Evolutionary conservation across 2,113 vertebrate genomes (phyloP).

Genomic region (Ceuthmochares aereus): DNA sequence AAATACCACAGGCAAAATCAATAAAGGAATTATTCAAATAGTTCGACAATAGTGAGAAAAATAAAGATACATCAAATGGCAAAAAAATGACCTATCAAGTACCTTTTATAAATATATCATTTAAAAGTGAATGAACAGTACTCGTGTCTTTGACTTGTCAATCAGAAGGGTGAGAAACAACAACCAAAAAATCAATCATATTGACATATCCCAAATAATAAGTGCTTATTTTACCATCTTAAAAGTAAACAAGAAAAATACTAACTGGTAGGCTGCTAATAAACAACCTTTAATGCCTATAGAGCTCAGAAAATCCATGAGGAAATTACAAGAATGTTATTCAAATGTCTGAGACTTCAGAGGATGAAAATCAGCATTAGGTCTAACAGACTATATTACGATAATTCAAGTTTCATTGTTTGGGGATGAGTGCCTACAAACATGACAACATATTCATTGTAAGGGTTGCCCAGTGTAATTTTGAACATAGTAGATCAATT

Average conservation of each 20-base stretch:
- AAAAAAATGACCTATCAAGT: not conserved
- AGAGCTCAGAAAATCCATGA: too few relatives aligned
- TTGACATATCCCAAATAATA: not conserved
- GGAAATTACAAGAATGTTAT: too few relatives aligned
- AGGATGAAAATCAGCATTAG: too few relatives aligned
- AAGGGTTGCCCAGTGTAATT: too few relatives aligned
- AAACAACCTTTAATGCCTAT: too few relatives aligned
- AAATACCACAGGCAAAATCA: not conserved
- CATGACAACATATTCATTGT: too few relatives aligned
- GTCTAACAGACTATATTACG: too few relatives aligned
- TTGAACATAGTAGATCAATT: too few relatives aligned
- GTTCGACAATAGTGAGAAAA: not conserved
- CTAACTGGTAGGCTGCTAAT: not conserved
- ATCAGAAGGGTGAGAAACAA: not conserved
- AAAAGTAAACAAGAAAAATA: not conserved
- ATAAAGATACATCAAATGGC: not conserved
- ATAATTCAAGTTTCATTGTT: too few relatives aligned
- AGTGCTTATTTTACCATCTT: not conserved
- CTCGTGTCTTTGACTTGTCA: not conserved
- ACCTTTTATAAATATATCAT: not conserved
- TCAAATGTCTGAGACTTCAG: too few relatives aligned
- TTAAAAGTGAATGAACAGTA: not conserved
- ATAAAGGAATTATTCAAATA: not conserved
- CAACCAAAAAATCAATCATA: not conserved
- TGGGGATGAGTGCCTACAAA: too few relatives aligned